Evolutionary conservation across 92 coral and sea anemone species (phyloP).

Genomic region (Hydrozoanthus gracilis): DNA sequence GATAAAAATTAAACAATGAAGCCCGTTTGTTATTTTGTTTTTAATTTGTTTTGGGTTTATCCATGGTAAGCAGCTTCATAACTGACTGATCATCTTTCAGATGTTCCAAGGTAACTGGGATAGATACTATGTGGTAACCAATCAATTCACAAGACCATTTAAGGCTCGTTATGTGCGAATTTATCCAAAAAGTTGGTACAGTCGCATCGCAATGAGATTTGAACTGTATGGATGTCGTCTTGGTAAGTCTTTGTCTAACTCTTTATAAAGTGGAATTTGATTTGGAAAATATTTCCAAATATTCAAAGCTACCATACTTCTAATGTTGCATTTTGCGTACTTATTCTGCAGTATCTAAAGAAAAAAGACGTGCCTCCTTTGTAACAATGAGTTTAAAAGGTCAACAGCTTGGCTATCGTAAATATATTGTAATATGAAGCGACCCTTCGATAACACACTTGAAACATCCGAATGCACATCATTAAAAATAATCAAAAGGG

Average conservation of each 20-base stretch:
- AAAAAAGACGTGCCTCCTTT: too few species aligned
- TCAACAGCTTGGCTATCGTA: too few species aligned
- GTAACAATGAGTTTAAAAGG: too few species aligned
- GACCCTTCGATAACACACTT: too few species aligned
- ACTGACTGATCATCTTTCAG: constrained; percentile 3
- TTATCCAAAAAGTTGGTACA: constrained; percentile 58
- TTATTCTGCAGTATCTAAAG: too few species aligned
- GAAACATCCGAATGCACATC: too few species aligned
- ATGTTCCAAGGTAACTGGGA: constrained; percentile 63
- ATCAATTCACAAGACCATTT: constrained; percentile 56
- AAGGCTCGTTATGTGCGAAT: constrained; percentile 66
- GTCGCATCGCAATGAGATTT: constrained; percentile 63
- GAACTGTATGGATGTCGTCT: constrained; percentile 68
- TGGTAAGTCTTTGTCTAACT: constrained; percentile 25
- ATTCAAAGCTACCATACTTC: background rate
- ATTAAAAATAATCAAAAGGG: too few species aligned
- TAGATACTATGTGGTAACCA: constrained; percentile 59
- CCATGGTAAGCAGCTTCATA: background rate
- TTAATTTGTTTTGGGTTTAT: too few species aligned
- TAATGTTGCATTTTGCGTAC: background rate
- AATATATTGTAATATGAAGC: too few species aligned
- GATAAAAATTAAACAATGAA: too few species aligned
- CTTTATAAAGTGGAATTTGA: background rate
- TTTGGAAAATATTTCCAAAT: background rate
- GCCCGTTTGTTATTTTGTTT: too few species aligned